Conservation (phyloP, 1,140 invertebrate genomes). For the Lepidurus couesii region DNA sequence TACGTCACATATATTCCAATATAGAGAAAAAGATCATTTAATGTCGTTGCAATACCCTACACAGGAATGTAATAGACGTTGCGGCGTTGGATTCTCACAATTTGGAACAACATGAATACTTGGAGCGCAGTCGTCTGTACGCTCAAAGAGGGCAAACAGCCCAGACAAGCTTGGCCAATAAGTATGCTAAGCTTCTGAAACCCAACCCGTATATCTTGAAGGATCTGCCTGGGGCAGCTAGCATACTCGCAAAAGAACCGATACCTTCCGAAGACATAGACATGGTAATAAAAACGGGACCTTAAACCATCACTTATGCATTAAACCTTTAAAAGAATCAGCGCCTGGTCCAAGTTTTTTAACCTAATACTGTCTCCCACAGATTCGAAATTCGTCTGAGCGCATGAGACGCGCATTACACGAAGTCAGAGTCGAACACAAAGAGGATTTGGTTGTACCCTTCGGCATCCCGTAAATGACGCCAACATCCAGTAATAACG, state of each 20-base stretch:
- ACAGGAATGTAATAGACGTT: conserved; percentile 78
- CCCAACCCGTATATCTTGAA: conserved; percentile 47
- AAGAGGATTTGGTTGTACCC: conserved; percentile 71
- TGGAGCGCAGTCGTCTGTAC: conserved; percentile 66
- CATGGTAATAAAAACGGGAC: conserved; percentile 47
- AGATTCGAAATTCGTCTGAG: conserved; percentile 60
- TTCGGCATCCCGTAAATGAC: conserved; percentile 54
- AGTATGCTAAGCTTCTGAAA: conserved; percentile 44
- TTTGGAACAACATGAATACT: conserved; percentile 71
- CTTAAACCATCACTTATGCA: conserved; percentile 1
- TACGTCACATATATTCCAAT: conserved; percentile 41
- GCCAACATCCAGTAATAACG: not conserved
- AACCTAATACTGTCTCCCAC: conserved; percentile 35
- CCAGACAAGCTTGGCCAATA: conserved; percentile 41
- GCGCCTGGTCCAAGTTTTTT: not conserved
- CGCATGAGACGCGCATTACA: conserved; percentile 61
- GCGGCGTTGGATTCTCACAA: conserved; percentile 70
- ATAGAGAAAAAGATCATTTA: not conserved
- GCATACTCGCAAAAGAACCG: conserved; percentile 50
- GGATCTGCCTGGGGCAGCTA: conserved; percentile 57
- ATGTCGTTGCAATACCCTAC: conserved; percentile 36
- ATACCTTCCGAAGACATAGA: conserved; percentile 50
- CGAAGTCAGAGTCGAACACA: conserved; percentile 69
- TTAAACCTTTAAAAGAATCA: not conserved
- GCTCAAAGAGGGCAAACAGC: conserved; percentile 51